These are phyloP conservation scores for Megalonaias nervosa DNA, from an alignment of 1,140 invertebrate species.

Conservation along the genomic window DNA sequence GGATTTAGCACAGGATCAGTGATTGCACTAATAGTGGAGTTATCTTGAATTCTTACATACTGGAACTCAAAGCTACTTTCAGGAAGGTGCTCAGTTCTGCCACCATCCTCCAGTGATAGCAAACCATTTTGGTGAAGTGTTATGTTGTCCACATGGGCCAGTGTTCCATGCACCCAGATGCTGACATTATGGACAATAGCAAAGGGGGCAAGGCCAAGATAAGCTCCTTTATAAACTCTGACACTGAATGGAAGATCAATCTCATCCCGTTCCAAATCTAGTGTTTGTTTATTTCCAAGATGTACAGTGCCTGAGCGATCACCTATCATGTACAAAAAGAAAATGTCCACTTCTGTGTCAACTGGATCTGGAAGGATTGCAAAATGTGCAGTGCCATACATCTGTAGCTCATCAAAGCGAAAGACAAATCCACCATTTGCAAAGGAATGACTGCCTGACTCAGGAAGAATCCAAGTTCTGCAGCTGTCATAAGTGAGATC, in stretches of 20 bases:
- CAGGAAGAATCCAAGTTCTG: conserved; percentile 57
- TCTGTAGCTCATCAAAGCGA: conserved; percentile 58
- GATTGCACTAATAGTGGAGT: conserved; percentile 46
- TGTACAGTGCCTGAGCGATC: conserved; percentile 59
- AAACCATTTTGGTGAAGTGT: conserved; percentile 56
- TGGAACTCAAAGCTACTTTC: conserved; percentile 43
- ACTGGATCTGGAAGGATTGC: conserved; percentile 53
- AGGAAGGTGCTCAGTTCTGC: conserved; percentile 34
- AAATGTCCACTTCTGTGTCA: conserved; percentile 42
- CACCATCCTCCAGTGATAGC: conserved; percentile 46
- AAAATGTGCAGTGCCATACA: conserved; percentile 58
- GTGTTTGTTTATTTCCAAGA: conserved; percentile 49
- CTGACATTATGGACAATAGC: conserved; percentile 55
- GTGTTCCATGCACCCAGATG: conserved; percentile 56
- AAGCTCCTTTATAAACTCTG: conserved; percentile 52
- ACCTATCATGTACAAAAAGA: conserved; percentile 60
- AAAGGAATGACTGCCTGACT: conserved; percentile 54
- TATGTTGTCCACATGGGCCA: conserved; percentile 55
- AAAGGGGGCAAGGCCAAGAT: conserved; percentile 50
- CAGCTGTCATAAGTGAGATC: conserved; percentile 51
- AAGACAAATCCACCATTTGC: conserved; percentile 49
- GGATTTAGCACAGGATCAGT: conserved; percentile 45
- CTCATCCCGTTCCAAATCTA: conserved; percentile 54
- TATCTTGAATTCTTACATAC: conserved; percentile 54
- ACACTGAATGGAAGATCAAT: conserved; percentile 62